Conservation (phyloP, 23 tunicate species). For the Halocynthia aurantium region DNA sequence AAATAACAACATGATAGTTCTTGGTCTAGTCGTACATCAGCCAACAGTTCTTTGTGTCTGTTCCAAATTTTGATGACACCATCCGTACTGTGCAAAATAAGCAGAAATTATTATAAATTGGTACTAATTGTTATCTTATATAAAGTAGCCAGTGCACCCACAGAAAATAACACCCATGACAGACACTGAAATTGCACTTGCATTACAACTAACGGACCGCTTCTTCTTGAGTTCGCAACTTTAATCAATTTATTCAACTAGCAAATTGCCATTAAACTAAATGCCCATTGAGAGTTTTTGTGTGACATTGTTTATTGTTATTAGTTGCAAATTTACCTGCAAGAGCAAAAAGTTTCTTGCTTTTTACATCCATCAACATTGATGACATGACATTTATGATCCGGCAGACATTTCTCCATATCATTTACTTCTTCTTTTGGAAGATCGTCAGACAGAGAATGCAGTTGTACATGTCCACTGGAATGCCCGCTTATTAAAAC, state of each 20-base stretch:
- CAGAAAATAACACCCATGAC: too few species aligned
- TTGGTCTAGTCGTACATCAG: slow-evolving; percentile 46
- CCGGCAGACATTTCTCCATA: not conserved
- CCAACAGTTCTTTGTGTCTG: slow-evolving; percentile 28
- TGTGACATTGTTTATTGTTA: too few species aligned
- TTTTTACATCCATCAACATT: slow-evolving; percentile 14
- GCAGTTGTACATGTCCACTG: slow-evolving; percentile 22
- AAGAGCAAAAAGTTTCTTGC: slow-evolving; percentile 28
- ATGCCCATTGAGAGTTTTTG: too few species aligned
- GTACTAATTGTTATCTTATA: too few species aligned
- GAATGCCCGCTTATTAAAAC: slow-evolving; percentile 30
- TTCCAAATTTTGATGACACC: slow-evolving; percentile 66
- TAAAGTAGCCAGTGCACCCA: too few species aligned
- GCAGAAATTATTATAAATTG: too few species aligned
- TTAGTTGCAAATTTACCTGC: slow-evolving; percentile 12
- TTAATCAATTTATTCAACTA: too few species aligned
- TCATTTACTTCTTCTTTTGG: not conserved
- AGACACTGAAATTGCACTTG: too few species aligned
- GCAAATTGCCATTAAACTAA: too few species aligned
- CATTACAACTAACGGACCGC: too few species aligned
- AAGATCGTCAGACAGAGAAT: not conserved
- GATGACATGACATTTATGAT: slow-evolving; percentile 16
- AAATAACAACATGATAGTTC: slow-evolving; percentile 43
- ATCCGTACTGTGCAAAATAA: slow-evolving; percentile 26
- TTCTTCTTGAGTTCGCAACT: too few species aligned